These are phyloP conservation scores for Takifugu ocellatus DNA, from an alignment of 2,797 vertebrate species.

Conservation along the genomic window DNA sequence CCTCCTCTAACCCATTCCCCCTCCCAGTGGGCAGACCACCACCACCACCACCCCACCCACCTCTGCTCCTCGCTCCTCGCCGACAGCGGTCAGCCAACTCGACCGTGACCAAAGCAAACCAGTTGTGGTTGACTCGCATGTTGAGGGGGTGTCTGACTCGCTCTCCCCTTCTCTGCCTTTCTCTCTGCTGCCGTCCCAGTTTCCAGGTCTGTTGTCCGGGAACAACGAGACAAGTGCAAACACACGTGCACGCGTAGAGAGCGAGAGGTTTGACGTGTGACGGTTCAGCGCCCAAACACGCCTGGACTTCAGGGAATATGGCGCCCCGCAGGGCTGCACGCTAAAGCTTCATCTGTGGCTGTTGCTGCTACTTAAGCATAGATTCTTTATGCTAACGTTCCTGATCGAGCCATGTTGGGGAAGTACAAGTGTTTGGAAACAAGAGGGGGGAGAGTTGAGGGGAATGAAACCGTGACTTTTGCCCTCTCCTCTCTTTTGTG, in stretches of 20 bases:
- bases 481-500: conserved; percentile 46
- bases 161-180: conserved; percentile 22
- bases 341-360: conserved; percentile 38
- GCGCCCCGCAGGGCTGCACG: conserved; percentile 39
- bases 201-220: conserved; percentile 71
- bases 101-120: conserved; percentile 73
- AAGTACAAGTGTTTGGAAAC: background rate
- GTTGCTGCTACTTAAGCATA: conserved; percentile 6
- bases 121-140: conserved; percentile 73
- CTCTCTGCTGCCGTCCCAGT: conserved; percentile 55
- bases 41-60: conserved; percentile 11
- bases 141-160: conserved; percentile 56
- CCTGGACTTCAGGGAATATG: conserved; percentile 49
- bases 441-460: conserved; percentile 16
- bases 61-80: conserved; percentile 37
- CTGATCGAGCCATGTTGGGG: background rate
- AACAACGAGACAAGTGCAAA: conserved; percentile 73
- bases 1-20: conserved; percentile 14
- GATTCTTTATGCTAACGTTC: background rate
- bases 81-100: conserved; percentile 63
- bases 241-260: conserved; percentile 34
- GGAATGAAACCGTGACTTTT: conserved; percentile 53
- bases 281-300: conserved; percentile 64
- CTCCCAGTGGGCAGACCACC: conserved; percentile 45
- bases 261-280: conserved; percentile 57